These are phyloP conservation scores for Elgonia sp. DNA, from an alignment of 2,888 invertebrate species.

Conservation along the genomic window DNA sequence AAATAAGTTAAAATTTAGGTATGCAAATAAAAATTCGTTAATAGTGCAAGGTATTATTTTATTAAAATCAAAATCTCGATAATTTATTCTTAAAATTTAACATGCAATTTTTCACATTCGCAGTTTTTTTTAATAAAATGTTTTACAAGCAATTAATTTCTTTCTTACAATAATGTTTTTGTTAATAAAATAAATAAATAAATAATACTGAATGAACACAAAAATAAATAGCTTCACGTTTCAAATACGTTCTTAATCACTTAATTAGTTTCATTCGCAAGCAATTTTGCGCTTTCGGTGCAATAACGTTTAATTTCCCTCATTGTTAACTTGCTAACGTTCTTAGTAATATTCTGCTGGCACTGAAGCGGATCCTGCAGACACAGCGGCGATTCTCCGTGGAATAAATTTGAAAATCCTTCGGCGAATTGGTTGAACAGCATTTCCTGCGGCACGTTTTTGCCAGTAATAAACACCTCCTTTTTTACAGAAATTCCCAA, in stretches of 20 bases:
- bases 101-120: too few relatives aligned
- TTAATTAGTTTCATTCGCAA: constrained; percentile 16
- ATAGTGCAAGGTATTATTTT: too few relatives aligned
- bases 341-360: constrained; percentile 63
- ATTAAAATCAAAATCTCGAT: too few relatives aligned
- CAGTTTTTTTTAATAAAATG: too few relatives aligned
- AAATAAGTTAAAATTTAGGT: too few relatives aligned
- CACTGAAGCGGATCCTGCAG: constrained; percentile 71
- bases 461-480: constrained; percentile 83
- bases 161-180: not conserved
- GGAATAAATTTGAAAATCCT: constrained; percentile 46
- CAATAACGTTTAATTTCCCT: constrained; percentile 64
- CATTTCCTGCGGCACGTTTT: constrained; percentile 77
- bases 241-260: not conserved
- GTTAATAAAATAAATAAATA: not conserved
- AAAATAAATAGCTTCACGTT: not conserved
- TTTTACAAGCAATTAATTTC: too few relatives aligned
- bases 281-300: constrained; percentile 57
- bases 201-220: not conserved
- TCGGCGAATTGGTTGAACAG: constrained; percentile 55
- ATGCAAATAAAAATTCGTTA: too few relatives aligned
- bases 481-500: constrained; percentile 86
- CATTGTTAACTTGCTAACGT: constrained; percentile 62
- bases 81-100: too few relatives aligned
- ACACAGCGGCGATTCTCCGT: constrained; percentile 65